Percentiles rank a stretch among this genome's conserved stretches.
Conservation (phyloP, 64 coral and sea anemone species). For the Trachythela sp. region DNA sequence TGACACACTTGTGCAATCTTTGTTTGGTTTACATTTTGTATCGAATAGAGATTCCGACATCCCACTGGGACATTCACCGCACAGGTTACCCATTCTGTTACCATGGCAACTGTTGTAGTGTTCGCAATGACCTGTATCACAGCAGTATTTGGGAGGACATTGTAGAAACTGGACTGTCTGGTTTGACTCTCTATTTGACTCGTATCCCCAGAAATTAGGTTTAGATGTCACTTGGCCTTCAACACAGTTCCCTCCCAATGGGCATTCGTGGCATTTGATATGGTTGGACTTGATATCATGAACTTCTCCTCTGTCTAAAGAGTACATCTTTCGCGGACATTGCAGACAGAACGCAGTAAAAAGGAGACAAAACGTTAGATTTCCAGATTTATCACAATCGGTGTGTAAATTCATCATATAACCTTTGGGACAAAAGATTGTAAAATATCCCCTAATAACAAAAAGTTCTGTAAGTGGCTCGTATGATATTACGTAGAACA, state of each 20-base stretch:
- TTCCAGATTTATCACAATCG: too few relatives aligned
- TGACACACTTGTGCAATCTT: not conserved
- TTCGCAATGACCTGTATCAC: not conserved
- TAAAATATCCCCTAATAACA: constrained; percentile 11
- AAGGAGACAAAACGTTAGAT: not conserved
- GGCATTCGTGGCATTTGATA: not conserved
- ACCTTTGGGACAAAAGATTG: not conserved
- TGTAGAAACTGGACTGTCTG: not conserved
- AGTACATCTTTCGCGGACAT: not conserved
- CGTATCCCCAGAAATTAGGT: not conserved
- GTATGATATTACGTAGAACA: too few relatives aligned
- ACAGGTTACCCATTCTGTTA: not conserved
- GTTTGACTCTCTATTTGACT: too few relatives aligned
- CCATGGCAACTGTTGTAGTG: not conserved
- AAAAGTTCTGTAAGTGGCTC: not conserved
- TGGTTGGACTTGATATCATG: not conserved
- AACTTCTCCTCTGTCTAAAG: not conserved
- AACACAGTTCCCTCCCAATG: not conserved
- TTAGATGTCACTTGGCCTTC: not conserved
- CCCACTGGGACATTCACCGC: not conserved
- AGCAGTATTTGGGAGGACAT: not conserved
- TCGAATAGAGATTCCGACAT: not conserved
- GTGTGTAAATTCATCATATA: not conserved
- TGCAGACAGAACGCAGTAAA: not conserved
- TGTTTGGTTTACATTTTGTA: not conserved